Percentiles rank a stretch among this genome's conserved stretches.
Conservation (phyloP, 1,140 invertebrate genomes). For the Brachystomella parvula region DNA sequence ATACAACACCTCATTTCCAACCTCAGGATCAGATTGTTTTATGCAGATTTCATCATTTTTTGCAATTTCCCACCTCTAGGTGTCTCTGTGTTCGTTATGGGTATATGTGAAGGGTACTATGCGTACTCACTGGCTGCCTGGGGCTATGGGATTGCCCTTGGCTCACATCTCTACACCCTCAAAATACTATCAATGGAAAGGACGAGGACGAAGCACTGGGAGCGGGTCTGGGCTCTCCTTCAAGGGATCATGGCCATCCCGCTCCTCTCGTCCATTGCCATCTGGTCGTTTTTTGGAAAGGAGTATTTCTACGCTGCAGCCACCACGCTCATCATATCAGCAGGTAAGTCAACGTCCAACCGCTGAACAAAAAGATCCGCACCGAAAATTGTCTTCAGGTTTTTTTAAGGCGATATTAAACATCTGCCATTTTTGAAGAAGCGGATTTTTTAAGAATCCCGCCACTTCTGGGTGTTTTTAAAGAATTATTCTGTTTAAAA, state of each 20-base stretch:
- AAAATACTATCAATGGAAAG: constrained; percentile 36
- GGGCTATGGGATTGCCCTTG: constrained; percentile 37
- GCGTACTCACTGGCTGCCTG: constrained; percentile 49
- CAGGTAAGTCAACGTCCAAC: background rate
- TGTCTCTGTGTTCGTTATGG: constrained; percentile 36
- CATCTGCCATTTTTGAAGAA: no score
- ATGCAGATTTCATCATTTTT: no score
- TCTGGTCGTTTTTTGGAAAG: constrained; percentile 31
- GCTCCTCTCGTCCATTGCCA: constrained; percentile 26
- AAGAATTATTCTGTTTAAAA: no score
- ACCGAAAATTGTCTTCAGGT: no score
- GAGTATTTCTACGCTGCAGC: constrained; percentile 18
- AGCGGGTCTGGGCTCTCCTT: constrained; percentile 33
- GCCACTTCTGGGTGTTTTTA: no score
- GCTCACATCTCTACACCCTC: constrained; percentile 36
- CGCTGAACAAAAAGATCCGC: no score
- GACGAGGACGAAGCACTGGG: constrained; percentile 37
- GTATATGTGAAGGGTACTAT: constrained; percentile 53
- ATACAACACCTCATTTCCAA: background rate
- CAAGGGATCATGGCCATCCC: constrained; percentile 32
- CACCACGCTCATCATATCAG: background rate
- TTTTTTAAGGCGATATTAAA: no score
- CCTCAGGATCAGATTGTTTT: background rate
- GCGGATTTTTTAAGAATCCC: no score
- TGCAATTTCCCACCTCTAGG: no score